Conservation (phyloP, 2,797 vertebrate species). For the Sebastes wilsoni region DNA sequence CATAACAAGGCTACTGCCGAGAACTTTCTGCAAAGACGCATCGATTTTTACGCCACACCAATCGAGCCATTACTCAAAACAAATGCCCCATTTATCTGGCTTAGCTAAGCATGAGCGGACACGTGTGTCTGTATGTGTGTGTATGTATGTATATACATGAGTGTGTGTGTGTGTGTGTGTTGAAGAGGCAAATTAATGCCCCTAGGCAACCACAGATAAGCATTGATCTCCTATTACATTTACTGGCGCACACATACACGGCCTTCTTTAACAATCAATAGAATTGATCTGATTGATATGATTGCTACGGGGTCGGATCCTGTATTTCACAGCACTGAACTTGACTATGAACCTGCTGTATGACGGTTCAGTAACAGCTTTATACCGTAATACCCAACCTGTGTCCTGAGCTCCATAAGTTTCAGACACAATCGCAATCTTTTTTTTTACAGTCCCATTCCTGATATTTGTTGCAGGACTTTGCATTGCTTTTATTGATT, state of each 20-base stretch:
- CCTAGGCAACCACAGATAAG: slow-evolving; percentile 55
- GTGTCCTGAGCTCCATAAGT: not conserved
- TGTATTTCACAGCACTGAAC: slow-evolving; percentile 29
- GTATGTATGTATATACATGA: not conserved
- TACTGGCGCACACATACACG: slow-evolving; percentile 37
- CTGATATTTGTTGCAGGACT: slow-evolving; percentile 7
- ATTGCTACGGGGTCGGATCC: slow-evolving; percentile 18
- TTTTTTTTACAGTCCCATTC: not conserved
- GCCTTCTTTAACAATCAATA: slow-evolving; percentile 53
- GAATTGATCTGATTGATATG: slow-evolving; percentile 57
- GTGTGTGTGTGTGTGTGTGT: not conserved
- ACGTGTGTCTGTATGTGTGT: slow-evolving; percentile 18
- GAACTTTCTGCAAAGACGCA: slow-evolving; percentile 76
- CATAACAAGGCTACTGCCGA: slow-evolving; percentile 69
- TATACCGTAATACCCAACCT: not conserved
- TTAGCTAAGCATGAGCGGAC: slow-evolving; percentile 70
- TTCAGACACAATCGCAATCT: not conserved
- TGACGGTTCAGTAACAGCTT: slow-evolving; percentile 4
- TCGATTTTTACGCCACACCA: slow-evolving; percentile 77
- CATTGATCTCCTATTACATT: slow-evolving; percentile 77
- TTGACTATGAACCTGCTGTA: slow-evolving; percentile 20
- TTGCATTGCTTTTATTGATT: slow-evolving; percentile 49
- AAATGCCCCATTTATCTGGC: slow-evolving; percentile 82
- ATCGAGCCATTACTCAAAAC: slow-evolving; percentile 84
- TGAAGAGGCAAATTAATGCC: slow-evolving; percentile 66